These are phyloP conservation scores for Alsophila aescularia DNA, from an alignment of 2,888 invertebrate genomes.

Conservation along the genomic window DNA sequence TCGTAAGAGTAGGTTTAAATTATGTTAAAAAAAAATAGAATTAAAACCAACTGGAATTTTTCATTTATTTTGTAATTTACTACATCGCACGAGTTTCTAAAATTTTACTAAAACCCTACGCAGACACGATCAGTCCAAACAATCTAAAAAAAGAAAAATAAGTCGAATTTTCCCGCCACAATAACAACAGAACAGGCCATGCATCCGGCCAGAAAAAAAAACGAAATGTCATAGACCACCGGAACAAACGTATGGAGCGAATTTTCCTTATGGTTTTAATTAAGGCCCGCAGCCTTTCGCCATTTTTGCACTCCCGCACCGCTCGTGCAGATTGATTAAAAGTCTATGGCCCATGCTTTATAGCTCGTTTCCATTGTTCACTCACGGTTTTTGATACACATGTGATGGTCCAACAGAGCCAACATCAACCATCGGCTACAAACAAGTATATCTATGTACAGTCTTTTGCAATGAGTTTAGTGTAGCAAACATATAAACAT, in stretches of 20 bases:
- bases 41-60: too few relatives aligned
- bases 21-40: too few relatives aligned
- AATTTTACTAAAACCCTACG: too few relatives aligned
- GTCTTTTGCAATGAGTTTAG: too few relatives aligned
- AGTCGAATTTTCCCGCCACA: conserved; percentile 10
- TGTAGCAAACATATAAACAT: too few relatives aligned
- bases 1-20: too few relatives aligned
- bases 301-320: conserved; percentile 81
- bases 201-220: conserved; percentile 49
- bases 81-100: too few relatives aligned
- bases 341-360: conserved; percentile 84
- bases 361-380: conserved; percentile 54
- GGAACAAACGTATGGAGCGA: conserved; percentile 57
- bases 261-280: conserved; percentile 86
- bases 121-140: not conserved
- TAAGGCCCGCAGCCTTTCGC: conserved; percentile 75
- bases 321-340: conserved; percentile 84
- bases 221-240: conserved; percentile 56
- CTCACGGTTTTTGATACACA: not conserved
- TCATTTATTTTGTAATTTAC: too few relatives aligned
- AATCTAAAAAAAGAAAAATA: conserved; percentile 12
- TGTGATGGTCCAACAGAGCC: too few relatives aligned
- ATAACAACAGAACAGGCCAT: conserved; percentile 3
- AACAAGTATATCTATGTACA: too few relatives aligned
- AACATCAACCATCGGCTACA: too few relatives aligned